phyloP scores from a whole-genome alignment of 2,797 vertebrate species.

The Sebastes taczanowskii region DNA sequence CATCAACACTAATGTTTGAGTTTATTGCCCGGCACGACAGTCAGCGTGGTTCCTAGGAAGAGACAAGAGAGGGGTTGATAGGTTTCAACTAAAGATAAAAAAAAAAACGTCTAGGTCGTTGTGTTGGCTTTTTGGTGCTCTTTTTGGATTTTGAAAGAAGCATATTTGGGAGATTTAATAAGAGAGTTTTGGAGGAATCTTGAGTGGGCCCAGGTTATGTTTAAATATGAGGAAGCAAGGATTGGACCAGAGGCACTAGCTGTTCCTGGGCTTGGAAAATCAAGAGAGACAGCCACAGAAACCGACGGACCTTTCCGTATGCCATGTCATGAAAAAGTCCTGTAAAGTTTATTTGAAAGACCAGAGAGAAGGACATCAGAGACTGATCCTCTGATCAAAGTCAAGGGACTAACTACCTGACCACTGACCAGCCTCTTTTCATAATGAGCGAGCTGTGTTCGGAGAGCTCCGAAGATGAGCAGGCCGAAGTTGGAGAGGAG shows the following conservation, averaged over 20 bases:
- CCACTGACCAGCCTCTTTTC: not conserved
- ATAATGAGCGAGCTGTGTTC: constrained; percentile 54
- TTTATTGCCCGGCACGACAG: constrained; percentile 18
- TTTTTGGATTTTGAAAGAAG: constrained; percentile 9
- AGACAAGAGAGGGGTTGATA: constrained; percentile 8
- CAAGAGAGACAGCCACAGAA: not conserved
- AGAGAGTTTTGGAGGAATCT: not conserved
- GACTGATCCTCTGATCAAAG: not conserved
- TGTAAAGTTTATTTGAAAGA: not conserved
- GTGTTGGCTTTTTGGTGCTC: not conserved
- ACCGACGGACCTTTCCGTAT: not conserved
- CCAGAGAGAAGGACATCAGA: not conserved
- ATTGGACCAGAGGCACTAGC: not conserved
- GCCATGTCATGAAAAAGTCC: not conserved
- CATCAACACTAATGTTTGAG: constrained; percentile 66
- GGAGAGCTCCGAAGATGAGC: constrained; percentile 76
- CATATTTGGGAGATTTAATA: not conserved
- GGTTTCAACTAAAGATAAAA: constrained; percentile 35
- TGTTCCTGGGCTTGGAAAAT: constrained; percentile 15
- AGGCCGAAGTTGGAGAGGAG: constrained; percentile 41
- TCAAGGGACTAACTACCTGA: not conserved
- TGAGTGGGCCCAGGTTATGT: not conserved
- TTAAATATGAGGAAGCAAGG: not conserved
- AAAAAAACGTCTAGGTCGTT: constrained; percentile 1
- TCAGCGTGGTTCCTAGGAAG: constrained; percentile 21